Evolutionary conservation across 2,113 vertebrate species (phyloP), one percentile per base, ranked within the genome.

Genomic region (Rattus rattus): DNA sequence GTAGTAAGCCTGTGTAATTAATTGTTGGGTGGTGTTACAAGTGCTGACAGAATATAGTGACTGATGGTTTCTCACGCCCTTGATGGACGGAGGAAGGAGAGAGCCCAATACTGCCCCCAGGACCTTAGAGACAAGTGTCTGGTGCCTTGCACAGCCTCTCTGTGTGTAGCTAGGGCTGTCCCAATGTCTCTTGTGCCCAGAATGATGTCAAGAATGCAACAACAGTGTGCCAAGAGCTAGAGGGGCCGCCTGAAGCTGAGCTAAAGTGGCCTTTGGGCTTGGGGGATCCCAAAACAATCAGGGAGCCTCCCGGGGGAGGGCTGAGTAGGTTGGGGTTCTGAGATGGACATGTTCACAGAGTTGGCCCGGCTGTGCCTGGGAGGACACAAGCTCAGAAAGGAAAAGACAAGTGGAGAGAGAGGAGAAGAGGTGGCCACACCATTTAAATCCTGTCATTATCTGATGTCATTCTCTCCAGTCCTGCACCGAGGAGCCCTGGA

Each of bases 1-100:
- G 1, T 0, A 3, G 19, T 4, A 26, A 90, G 59, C 8, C 39
- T 12, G 0, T 10, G 20, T 24, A 39, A 52, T 36, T 24, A 39
- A 52, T 36, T 52, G 33, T 28, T 69, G 63, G 17, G 33, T 61
- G 2, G 17, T 52, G 16, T 80, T 84, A 22, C 36, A 33, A 3
- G 24, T 24, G 59, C 5, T 65, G 26, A 2, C 26, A 26, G 61
- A 28, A 67, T 61, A 91, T 20, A 43, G 24, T 39, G 3, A 22
- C 80, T 81, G 54, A 28, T 33, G 26, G 83, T 79, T 81, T 26
- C 9, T 39, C 1, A 30, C 19, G 69, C 28, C 39, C 26, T 19
- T 43, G 56, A 39, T 9, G n/a, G 65, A 79, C 30, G 16, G 67
- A 52, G 52, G 65, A 75, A 49, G 11, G 2, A 87, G 28, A 65